phyloP scores from a whole-genome alignment of 23 tunicate genomes.

The Ascidia mentula region DNA sequence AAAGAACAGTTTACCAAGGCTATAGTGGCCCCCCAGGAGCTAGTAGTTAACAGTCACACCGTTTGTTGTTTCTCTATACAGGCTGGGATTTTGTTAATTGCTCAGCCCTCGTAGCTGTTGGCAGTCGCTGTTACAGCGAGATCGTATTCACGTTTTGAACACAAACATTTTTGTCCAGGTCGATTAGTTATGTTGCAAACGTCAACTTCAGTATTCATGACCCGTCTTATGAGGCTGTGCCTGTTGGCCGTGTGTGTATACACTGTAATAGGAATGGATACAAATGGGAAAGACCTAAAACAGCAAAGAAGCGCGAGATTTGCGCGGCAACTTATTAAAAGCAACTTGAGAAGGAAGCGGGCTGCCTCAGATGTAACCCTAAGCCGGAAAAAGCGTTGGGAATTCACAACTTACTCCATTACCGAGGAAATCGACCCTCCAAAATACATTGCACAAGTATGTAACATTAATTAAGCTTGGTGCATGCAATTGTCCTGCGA shows the following conservation, averaged over 20 bases:
- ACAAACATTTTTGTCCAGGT: neutral
- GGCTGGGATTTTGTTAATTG: neutral
- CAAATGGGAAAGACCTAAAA: neutral
- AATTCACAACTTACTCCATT: slow-evolving; percentile 26
- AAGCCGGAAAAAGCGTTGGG: slow-evolving; percentile 55
- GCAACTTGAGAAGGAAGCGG: neutral
- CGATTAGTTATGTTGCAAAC: neutral
- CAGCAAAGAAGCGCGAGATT: neutral
- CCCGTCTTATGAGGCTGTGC: neutral
- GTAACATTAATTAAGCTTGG: neutral
- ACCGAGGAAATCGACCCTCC: slow-evolving; percentile 16
- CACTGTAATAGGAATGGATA: neutral
- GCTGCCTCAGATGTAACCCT: neutral
- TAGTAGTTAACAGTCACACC: neutral
- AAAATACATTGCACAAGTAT: slow-evolving; percentile 29
- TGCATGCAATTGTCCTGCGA: neutral
- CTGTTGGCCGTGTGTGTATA: neutral
- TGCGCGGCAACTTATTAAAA: neutral
- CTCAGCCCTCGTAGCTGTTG: neutral
- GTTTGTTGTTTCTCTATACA: neutral
- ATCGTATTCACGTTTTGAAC: neutral
- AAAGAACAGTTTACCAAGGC: too few relatives aligned
- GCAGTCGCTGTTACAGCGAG: neutral
- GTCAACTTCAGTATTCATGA: neutral
- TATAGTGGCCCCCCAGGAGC: too few relatives aligned